A percentile compares a stretch with the other conserved stretches of the same genome.
Conservation (phyloP, 1,140 invertebrate genomes). For the Drosophila tristis region DNA sequence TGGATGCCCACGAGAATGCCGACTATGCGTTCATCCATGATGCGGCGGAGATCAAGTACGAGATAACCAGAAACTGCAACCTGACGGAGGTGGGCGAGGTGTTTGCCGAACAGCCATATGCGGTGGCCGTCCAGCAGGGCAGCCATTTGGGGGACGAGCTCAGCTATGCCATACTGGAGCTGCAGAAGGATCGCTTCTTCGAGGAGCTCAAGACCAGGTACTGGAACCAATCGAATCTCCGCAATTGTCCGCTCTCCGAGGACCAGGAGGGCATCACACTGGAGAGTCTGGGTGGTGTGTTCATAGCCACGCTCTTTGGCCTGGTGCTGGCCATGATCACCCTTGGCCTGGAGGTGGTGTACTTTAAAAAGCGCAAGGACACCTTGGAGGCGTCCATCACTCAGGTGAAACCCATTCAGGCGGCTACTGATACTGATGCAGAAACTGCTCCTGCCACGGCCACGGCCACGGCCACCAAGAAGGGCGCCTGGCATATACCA, state of each 20-base stretch:
- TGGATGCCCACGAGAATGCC: constrained; percentile 90
- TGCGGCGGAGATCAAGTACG: constrained; percentile 93
- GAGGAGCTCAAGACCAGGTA: constrained; percentile 91
- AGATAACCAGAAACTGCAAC: constrained; percentile 93
- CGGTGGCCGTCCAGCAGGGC: constrained; percentile 94
- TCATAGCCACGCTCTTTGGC: constrained; percentile 94
- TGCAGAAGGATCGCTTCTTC: constrained; percentile 94
- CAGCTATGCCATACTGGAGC: constrained; percentile 90
- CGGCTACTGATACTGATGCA: not conserved
- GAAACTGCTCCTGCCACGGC: constrained; percentile 10
- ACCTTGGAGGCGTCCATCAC: constrained; percentile 32
- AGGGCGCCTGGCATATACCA: constrained; percentile 47
- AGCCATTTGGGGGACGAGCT: constrained; percentile 90
- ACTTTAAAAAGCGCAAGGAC: constrained; percentile 87
- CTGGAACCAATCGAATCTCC: constrained; percentile 91
- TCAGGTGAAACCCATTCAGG: constrained; percentile 54
- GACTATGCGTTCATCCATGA: constrained; percentile 96
- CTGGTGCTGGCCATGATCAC: constrained; percentile 92
- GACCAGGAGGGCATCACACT: constrained; percentile 95
- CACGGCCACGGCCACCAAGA: constrained; percentile 18
- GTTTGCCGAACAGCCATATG: constrained; percentile 95
- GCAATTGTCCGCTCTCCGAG: constrained; percentile 89
- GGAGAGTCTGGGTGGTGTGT: constrained; percentile 94
- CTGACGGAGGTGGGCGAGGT: constrained; percentile 94
- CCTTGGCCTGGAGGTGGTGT: constrained; percentile 91